Evolutionary conservation across 92 coral and sea anemone species (phyloP), one percentile per base, ranked within the genome.

Genomic region (Bergia sp.): DNA sequence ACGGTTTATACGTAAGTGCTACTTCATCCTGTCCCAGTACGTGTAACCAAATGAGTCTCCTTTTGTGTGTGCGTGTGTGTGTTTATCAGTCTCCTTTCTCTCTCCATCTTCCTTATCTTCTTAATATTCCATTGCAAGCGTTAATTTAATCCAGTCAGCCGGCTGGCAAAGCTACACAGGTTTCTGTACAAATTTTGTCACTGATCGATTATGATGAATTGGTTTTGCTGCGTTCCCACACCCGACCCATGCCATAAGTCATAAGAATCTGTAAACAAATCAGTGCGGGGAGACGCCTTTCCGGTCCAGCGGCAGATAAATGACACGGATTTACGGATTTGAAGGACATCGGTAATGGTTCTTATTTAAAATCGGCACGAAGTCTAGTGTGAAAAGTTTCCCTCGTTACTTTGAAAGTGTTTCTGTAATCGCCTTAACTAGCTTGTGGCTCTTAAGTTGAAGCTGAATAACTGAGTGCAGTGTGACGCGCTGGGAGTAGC

Each of bases 191-290:
- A 65, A 82, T n/a, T 12, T 82, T 66, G 86, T 82, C 86, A 82
- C 86, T 82, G 86, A 82, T 82, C 76, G 86, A 82, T 82, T 53
- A 82, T 82, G 86, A 82, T 82, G 77, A 82, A 82, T 82, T 45
- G 74, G 43, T 44, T 79, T 66, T 21, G 47, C 53, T 65, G 5
- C 10, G 57, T 82, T 65, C 85, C 86, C 86, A 65, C 86, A 82
- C 86, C 42, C 58, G 41, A 82, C 38, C 76, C 76, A 82, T 82
- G 42, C 86, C 86, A 66, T 61, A 18, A 39, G 50, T 18, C 80
- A 76, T 41, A 45, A 61, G 23, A 61, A 61, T 61, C n/a, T 61
- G 37, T 76, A 76, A 82, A 42, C 16, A 21, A 21, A 40, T 66
- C 76, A 82, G 38, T 82, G 45, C 76, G 41, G 61, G 86, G 77